phyloP scores from a whole-genome alignment of 1,140 invertebrate species.

The Mycetomoellerius zeteki region DNA sequence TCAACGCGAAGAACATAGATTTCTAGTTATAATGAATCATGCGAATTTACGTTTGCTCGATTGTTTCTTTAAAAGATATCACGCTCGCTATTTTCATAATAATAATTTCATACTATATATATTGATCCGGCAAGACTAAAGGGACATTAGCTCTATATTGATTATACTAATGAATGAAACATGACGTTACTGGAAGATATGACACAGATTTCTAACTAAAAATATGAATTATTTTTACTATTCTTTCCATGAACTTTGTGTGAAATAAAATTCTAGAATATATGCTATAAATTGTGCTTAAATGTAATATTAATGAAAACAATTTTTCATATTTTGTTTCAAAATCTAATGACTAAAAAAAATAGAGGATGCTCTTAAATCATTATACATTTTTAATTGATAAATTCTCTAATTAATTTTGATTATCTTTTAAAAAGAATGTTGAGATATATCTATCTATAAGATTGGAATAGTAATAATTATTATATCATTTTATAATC shows the following conservation, averaged over 20 bases:
- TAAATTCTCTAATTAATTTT: constrained; percentile 5
- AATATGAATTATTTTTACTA: constrained; percentile 28
- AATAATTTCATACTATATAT: constrained; percentile 17
- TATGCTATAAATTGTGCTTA: background rate
- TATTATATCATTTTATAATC: background rate
- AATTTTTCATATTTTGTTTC: background rate
- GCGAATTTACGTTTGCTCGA: background rate
- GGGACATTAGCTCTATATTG: constrained; percentile 11
- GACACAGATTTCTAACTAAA: constrained; percentile 40
- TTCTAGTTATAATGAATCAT: background rate
- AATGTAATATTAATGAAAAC: background rate
- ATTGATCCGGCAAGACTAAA: constrained; percentile 35
- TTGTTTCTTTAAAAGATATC: background rate
- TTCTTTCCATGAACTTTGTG: constrained; percentile 1
- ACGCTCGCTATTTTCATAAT: constrained; percentile 12
- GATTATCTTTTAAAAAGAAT: background rate
- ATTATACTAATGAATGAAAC: constrained; percentile 38
- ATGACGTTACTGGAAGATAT: constrained; percentile 16
- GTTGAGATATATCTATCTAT: background rate
- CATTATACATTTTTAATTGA: constrained; percentile 9
- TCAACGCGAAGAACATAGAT: background rate
- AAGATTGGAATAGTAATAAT: background rate
- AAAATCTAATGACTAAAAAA: background rate
- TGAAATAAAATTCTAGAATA: background rate
- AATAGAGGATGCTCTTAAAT: background rate